Evolutionary conservation across 2,113 vertebrate genomes (phyloP).

Genomic region (Epinephelus lanceolatus): DNA sequence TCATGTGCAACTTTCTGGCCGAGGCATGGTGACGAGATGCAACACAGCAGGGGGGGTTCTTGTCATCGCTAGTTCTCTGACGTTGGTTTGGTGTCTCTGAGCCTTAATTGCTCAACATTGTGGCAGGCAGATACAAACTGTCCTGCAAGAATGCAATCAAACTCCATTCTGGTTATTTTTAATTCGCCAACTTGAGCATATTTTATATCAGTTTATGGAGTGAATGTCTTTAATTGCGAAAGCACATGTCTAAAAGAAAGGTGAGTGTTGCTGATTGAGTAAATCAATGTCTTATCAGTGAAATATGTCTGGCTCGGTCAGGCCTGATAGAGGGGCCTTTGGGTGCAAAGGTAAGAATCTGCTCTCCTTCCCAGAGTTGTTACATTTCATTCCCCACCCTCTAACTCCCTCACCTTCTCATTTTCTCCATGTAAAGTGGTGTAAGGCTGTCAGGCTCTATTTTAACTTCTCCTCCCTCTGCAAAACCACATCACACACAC

Average conservation of each 20-base stretch:
- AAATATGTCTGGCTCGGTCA: constrained; percentile 55
- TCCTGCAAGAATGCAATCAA: too few species aligned
- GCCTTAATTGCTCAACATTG: too few species aligned
- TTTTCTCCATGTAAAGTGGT: constrained; percentile 44
- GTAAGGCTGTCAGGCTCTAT: constrained; percentile 9
- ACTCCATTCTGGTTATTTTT: too few species aligned
- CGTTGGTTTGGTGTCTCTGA: too few species aligned
- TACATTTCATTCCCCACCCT: constrained; percentile 42
- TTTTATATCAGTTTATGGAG: too few species aligned
- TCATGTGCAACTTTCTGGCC: too few species aligned
- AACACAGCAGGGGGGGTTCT: too few species aligned
- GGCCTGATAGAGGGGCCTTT: constrained; percentile 29
- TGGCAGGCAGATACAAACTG: too few species aligned
- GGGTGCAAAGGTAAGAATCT: constrained; percentile 33
- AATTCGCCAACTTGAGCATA: too few species aligned
- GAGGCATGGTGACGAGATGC: too few species aligned
- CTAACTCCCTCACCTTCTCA: constrained; percentile 22
- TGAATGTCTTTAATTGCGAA: neutral
- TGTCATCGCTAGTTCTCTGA: too few species aligned
- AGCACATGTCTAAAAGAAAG: constrained; percentile 32
- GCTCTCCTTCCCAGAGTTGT: constrained; percentile 14
- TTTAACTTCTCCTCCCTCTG: constrained; percentile 23
- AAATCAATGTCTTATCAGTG: constrained; percentile 49
- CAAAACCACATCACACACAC: constrained; percentile 43
- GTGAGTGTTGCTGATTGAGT: constrained; percentile 33